Evolutionary conservation across 23 tunicate genomes (phyloP).

Genomic region (Aplidium turbinatum): DNA sequence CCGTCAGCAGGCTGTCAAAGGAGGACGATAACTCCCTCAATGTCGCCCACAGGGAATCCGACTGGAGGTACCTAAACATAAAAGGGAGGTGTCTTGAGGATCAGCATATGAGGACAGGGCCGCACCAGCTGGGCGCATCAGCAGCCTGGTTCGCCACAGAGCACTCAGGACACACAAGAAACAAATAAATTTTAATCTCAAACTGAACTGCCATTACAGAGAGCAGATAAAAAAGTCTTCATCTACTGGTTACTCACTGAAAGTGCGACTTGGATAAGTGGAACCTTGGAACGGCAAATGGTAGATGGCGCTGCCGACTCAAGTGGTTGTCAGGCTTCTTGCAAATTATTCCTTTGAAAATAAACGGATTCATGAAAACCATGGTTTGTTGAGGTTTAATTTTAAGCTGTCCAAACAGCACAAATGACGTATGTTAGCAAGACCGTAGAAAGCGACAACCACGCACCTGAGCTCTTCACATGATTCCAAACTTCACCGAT

Average conservation of each 20-base stretch:
- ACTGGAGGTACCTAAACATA: not conserved
- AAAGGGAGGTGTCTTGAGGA: not conserved
- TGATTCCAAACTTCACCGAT: constrained; percentile 32
- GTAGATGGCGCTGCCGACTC: constrained; percentile 28
- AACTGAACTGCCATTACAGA: too few relatives aligned
- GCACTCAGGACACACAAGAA: too few relatives aligned
- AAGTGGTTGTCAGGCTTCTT: constrained; percentile 16
- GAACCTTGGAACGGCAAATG: constrained; percentile 30
- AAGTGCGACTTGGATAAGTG: constrained; percentile 22
- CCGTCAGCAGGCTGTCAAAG: not conserved
- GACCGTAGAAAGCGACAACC: too few relatives aligned
- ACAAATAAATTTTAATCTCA: too few relatives aligned
- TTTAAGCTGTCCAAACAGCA: not conserved
- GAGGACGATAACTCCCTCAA: not conserved
- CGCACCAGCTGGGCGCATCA: too few relatives aligned
- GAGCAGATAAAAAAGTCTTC: not conserved
- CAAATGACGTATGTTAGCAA: not conserved
- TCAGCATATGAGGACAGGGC: too few relatives aligned
- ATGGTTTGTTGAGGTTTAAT: not conserved
- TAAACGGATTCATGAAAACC: too few relatives aligned
- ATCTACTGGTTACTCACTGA: not conserved
- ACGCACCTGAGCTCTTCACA: constrained; percentile 37
- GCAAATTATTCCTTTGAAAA: constrained; percentile 12
- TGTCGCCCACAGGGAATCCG: constrained; percentile 5
- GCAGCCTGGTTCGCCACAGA: too few relatives aligned